phyloP scores from a whole-genome alignment of 92 coral and sea anemone species.

The Phymanthus crucifer region DNA sequence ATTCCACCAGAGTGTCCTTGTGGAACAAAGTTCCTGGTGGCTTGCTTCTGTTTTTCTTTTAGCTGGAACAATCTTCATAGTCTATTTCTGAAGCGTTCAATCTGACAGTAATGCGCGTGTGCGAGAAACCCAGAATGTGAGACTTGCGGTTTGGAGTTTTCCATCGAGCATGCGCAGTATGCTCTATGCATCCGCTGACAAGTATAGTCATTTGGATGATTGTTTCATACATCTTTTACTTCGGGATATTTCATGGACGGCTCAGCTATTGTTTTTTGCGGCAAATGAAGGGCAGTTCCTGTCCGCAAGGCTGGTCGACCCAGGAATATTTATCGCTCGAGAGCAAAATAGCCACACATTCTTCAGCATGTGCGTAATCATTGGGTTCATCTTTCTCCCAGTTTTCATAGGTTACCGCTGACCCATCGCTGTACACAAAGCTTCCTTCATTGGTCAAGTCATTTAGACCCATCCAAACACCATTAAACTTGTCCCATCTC shows the following conservation, averaged over 20 bases:
- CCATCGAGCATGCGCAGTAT: too few species aligned
- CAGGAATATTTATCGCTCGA: background rate
- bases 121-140: too few species aligned
- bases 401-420: constrained; percentile 1
- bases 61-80: too few species aligned
- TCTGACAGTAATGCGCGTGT: too few species aligned
- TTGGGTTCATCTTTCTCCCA: constrained; percentile 3
- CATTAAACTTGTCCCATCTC: constrained; percentile 19
- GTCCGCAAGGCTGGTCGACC: constrained; percentile 3
- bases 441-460: background rate
- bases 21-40: too few species aligned
- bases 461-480: constrained; percentile 6
- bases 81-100: too few species aligned
- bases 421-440: constrained; percentile 21
- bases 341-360: constrained; percentile 8
- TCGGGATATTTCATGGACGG: too few species aligned
- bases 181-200: too few species aligned
- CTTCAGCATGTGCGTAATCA: background rate
- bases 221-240: background rate
- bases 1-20: too few species aligned
- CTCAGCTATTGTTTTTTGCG: background rate
- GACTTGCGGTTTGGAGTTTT: too few species aligned
- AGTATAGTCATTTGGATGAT: background rate
- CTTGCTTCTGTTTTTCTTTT: too few species aligned
- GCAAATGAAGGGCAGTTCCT: constrained; percentile 22